Evolutionary conservation across 35 echinoderm and acorn worm species (phyloP).

Genomic region (Amphiura filiformis): DNA sequence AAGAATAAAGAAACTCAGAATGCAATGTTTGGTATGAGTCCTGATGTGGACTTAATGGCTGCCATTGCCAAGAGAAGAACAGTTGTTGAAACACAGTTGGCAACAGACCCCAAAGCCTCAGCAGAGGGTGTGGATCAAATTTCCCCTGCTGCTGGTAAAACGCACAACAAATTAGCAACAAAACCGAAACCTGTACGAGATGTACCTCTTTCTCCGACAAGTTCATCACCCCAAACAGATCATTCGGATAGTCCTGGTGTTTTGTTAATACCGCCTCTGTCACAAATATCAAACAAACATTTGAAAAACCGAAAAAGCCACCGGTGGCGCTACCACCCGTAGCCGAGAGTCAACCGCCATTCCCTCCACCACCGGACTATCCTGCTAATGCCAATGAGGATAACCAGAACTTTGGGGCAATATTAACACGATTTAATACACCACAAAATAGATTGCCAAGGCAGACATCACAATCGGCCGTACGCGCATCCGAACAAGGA

Average conservation of each 20-base stretch:
- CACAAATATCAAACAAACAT: conserved; percentile 43
- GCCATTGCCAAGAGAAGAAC: conserved; percentile 67
- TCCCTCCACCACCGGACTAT: conserved; percentile 31
- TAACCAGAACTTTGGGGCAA: background rate
- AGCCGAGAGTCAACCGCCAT: background rate
- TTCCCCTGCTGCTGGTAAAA: conserved; percentile 45
- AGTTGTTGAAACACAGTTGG: conserved; percentile 43
- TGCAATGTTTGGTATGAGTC: background rate
- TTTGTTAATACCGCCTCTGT: conserved; percentile 22
- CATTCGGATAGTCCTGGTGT: conserved; percentile 9
- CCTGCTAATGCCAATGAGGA: conserved; percentile 43
- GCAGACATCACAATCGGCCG: background rate
- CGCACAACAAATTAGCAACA: conserved; percentile 40
- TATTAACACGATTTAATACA: conserved; percentile 11
- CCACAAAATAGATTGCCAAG: conserved; percentile 8
- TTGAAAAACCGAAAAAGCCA: conserved; percentile 33
- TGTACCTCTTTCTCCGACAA: background rate
- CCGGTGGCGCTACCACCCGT: background rate
- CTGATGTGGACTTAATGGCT: conserved; percentile 34
- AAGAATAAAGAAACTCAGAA: conserved; percentile 45
- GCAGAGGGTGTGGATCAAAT: conserved; percentile 1
- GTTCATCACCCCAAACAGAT: background rate
- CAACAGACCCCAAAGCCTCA: background rate
- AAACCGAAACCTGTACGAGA: conserved; percentile 37
- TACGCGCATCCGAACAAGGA: conserved; percentile 6